Base-by-base conservation (phyloP, 2,113 vertebrate species). In the Proteles cristata region DNA sequence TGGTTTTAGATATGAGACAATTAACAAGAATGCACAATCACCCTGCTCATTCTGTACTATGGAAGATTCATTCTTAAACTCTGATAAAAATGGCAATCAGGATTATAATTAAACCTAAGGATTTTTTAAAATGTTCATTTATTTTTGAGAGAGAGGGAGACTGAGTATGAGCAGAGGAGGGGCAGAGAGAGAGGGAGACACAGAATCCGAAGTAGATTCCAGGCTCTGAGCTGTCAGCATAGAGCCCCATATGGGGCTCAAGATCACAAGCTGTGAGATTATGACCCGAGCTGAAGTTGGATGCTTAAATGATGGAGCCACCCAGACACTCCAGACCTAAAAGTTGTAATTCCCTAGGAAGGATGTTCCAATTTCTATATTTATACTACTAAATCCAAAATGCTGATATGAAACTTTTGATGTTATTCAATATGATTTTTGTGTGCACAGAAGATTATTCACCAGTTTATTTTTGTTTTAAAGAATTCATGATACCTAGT, bases 41-140 rank as follows among this genome's bases (percentile, higher is more conserved):
- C 26, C 66, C 5, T 82, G 55, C 45, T 31, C 2, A 4, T 66
- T 94, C 14, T 26, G 69, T 91, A 58, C 48, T 91, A 39, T 12
- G 48, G n/a, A 74, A 74, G 5, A 26, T 7, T 94, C 81, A 39
- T 81, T 94, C 82, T 87, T 81, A 91, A 65, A 48, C 45, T 58
- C 92, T 66, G 45, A 58, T 65, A 65, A 3, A 89, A 61, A 65
- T 25, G 71, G 33, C 26, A 31, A 50, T 81, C 7, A n/a, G 50
- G 50, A 19, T 63, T 39, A 25, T 93, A 77, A 86, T 87, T 55
- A 77, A 66, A 25, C n/a, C 16, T 28, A 35, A 69, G 45, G 63
- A 69, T 58, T 80, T 28, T 61, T 61, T 61, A 9, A 5, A 21
- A 61, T 9, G 58, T 61, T 61, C 21, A 23, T 61, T 61, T 61